Base-by-base conservation (phyloP, 2,888 invertebrate genomes). In the Eupithecia insigniata region DNA sequence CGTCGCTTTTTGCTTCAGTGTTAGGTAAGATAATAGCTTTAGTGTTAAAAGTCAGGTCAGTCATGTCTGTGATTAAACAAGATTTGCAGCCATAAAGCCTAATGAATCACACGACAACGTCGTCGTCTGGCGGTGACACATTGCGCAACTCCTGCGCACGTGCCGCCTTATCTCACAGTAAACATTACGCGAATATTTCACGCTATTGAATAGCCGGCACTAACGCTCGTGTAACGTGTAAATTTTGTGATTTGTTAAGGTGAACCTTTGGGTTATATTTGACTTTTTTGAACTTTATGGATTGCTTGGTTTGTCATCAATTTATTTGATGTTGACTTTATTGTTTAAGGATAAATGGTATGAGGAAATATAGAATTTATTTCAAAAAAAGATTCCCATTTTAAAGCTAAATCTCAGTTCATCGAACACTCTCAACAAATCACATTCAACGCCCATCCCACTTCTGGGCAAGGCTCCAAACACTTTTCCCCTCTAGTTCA, bases 401-500 rank as follows among this genome's bases (percentile, higher is more conserved):
- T 55, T 55, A 55, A 60, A 18, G 28, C 7, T 7, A 58, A 58
- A 14, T 36, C 6, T 22, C 36, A 22, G 22, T 64, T 64, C 64
- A 64, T 64, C 66, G 74, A 76, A 70, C 28, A 69, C 43, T 66
- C 58, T 66, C 51, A 68, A 74, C 73, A 60, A 77, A 71, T 77
- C 72, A 76, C 55, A 55, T 55, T 14, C 55, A 55, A 55, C 16
- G 36, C 71, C 67, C 61, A 64, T 69, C 77, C 76, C 74, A 77
- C 75, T 71, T 70, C 65, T 75, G 76, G 79, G 82, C 82, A 81
- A 8, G n/a, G 69, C 68, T 79, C 82, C 83, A 82, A 78, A 73
- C 78, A 74, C 71, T 62, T 73, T 76, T 76, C 74, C 76, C 70
- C 68, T 76, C 76, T 76, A 77, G 75, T 71, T 69, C 78, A 71